phyloP scores from a whole-genome alignment of 2,888 invertebrate genomes.

The Cylindroiulus punctatus region DNA sequence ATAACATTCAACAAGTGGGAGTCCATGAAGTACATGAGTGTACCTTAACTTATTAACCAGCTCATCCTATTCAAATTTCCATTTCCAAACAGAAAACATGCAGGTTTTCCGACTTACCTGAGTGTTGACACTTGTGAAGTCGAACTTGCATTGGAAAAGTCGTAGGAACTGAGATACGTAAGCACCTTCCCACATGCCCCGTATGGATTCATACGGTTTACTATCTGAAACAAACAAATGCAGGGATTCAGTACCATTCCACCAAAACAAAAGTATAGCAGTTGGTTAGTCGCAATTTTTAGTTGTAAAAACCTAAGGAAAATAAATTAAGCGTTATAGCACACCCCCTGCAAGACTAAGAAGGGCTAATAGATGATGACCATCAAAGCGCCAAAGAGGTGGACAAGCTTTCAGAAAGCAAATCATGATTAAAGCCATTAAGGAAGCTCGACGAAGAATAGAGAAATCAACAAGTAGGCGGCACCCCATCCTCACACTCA shows the following conservation, averaged over 20 bases:
- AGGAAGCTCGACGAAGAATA: background rate
- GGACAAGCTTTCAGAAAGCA: background rate
- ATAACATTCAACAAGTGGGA: too few relatives aligned
- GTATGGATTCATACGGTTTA: constrained; percentile 61
- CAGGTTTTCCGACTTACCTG: constrained; percentile 59
- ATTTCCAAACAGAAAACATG: too few relatives aligned
- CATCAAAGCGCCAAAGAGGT: too few relatives aligned
- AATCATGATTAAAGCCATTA: background rate
- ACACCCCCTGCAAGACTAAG: background rate
- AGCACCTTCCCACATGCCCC: constrained; percentile 62
- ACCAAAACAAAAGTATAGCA: background rate
- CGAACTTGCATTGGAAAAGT: constrained; percentile 60
- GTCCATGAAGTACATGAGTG: too few relatives aligned
- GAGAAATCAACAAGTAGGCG: constrained; percentile 11
- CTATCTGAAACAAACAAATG: constrained; percentile 59
- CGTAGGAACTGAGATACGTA: constrained; percentile 61
- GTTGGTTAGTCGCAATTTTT: too few relatives aligned
- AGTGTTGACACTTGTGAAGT: constrained; percentile 60
- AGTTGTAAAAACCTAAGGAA: too few relatives aligned
- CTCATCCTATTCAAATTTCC: too few relatives aligned
- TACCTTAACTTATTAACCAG: too few relatives aligned
- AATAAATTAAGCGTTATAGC: background rate
- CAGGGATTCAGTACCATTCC: background rate
- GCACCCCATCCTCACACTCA: background rate
- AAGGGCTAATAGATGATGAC: too few relatives aligned